These are phyloP conservation scores for Drosophila ogumai DNA, from an alignment of 1,140 invertebrate species.

Conservation along the genomic window DNA sequence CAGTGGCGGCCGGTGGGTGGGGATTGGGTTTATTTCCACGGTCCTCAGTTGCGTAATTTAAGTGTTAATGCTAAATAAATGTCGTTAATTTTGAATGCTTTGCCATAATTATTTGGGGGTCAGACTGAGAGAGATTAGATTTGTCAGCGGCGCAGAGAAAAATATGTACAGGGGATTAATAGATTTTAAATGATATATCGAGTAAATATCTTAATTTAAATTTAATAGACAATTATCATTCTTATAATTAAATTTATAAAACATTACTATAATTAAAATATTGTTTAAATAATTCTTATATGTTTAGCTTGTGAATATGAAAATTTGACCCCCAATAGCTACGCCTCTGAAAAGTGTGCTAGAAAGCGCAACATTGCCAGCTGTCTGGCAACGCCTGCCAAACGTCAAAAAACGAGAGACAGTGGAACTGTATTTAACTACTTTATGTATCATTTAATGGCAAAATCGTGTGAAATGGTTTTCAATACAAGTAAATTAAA, in stretches of 20 bases:
- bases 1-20: neutral
- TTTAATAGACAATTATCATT: neutral
- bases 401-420: neutral
- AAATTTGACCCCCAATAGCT: neutral
- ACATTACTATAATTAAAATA: neutral
- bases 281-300: neutral
- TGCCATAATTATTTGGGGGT: slow-evolving; percentile 1
- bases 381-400: neutral
- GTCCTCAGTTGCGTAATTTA: slow-evolving; percentile 15
- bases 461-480: neutral
- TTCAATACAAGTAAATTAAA: neutral
- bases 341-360: neutral
- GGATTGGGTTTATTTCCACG: neutral
- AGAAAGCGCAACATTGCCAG: neutral
- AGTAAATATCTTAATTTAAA: neutral
- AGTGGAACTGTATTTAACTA: no score
- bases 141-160: neutral
- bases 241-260: neutral
- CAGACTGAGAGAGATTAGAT: neutral
- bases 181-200: no score
- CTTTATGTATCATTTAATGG: neutral
- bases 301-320: neutral
- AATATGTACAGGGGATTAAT: neutral
- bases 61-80: neutral
- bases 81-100: neutral